Evolutionary conservation across 2,888 invertebrate genomes (phyloP).

Genomic region (Drosophila diplacantha): DNA sequence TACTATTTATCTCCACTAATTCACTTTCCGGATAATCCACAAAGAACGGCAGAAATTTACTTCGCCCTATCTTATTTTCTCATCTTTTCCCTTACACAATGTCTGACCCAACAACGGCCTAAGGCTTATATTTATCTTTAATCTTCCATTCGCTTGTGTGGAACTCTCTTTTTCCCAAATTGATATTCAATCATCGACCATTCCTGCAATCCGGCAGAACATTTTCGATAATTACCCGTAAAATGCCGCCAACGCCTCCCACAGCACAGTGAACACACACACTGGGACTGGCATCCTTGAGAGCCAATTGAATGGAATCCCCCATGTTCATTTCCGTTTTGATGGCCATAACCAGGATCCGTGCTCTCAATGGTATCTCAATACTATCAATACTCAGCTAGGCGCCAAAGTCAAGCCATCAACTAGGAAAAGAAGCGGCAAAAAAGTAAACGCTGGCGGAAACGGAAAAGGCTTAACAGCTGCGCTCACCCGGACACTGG

Average conservation of each 20-base stretch:
- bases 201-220: slow-evolving; percentile 6
- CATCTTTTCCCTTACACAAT: slow-evolving; percentile 2
- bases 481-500: slow-evolving; percentile 59
- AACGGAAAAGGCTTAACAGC: slow-evolving; percentile 72
- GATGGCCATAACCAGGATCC: slow-evolving; percentile 41
- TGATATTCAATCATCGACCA: slow-evolving; percentile 26
- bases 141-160: slow-evolving; percentile 21
- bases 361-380: slow-evolving; percentile 60
- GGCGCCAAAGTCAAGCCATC: slow-evolving; percentile 59
- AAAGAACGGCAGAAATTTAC: no score
- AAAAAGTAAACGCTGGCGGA: slow-evolving; percentile 54
- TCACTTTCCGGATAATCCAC: slow-evolving; percentile 2
- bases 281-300: slow-evolving; percentile 2
- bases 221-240: slow-evolving; percentile 58
- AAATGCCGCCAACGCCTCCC: slow-evolving; percentile 54
- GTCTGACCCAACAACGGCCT: neutral
- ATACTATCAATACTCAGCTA: slow-evolving; percentile 53
- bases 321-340: slow-evolving; percentile 59
- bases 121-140: slow-evolving; percentile 21
- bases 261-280: slow-evolving; percentile 7
- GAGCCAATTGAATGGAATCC: slow-evolving; percentile 55
- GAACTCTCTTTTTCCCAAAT: slow-evolving; percentile 8
- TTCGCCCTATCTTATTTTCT: slow-evolving; percentile 2
- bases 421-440: slow-evolving; percentile 43
- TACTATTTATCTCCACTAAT: neutral